Base-by-base conservation (phyloP, 2,797 vertebrate genomes). In the Brachymystax lenok region DNA sequence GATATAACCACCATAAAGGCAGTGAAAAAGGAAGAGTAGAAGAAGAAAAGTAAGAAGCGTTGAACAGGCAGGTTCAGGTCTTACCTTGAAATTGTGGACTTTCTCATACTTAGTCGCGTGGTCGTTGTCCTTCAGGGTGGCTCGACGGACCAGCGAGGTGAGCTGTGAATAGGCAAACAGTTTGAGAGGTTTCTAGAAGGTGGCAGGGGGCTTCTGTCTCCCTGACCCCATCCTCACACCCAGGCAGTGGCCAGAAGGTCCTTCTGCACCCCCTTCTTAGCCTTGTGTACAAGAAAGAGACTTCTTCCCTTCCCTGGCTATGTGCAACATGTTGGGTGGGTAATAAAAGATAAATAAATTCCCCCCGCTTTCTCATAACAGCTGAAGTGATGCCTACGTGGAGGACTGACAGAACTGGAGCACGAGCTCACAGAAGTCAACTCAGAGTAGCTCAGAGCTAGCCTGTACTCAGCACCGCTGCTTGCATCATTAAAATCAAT, bases 111-210 rank as follows among this genome's bases (percentile, higher is more conserved):
- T 99, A 76, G 97, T 96, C 70, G 94, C 90, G 71, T 97, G 92
- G 75, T 99, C 97, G 35, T 96, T 99, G 93, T 99, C 98, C 93
- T 97, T 98, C 94, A 99, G 94, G 75, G 98, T 99, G 85, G 98
- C 97, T 90, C 98, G 95, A 86, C 98, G 95, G 89, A 99, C 98
- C 89, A 99, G 94, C 46, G 98, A 98, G 69, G 97, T 98, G 89
- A 99, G 92, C 98, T 99, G 98, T 3, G 97, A 99, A 97, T 98
- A 97, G 95, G 97, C 97, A 97, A 99, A 99, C 90, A 97, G 96
- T 96, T 97, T 96, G 86, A 99, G 28, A 33, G 97, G 97, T 94
- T 97, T 95, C 98, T 97, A 99, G 90, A 99, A 95, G 17, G 95
- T 93, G 90, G 95, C 95, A 1, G 97, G 89, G 14, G 96, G 94